Evolutionary conservation across 1,140 invertebrate genomes (phyloP).

Genomic region (Phymorhynchus buccinoides): DNA sequence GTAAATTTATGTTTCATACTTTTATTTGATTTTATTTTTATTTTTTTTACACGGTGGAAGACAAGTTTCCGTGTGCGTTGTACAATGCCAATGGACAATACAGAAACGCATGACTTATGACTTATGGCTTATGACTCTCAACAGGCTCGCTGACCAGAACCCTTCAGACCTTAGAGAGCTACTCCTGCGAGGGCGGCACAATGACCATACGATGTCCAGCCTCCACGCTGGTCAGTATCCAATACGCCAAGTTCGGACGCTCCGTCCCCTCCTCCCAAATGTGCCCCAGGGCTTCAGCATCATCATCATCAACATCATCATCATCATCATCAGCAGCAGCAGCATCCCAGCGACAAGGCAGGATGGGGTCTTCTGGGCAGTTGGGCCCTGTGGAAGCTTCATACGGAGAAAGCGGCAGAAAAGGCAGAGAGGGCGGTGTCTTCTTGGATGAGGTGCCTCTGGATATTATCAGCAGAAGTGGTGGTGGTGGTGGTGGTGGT

Average conservation of each 20-base stretch:
- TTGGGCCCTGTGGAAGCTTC: too few relatives aligned
- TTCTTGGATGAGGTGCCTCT: too few relatives aligned
- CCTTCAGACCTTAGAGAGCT: slow-evolving; percentile 88
- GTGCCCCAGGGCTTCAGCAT: slow-evolving; percentile 45
- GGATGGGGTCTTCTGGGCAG: too few relatives aligned
- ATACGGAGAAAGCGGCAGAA: too few relatives aligned
- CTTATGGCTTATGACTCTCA: slow-evolving; percentile 37
- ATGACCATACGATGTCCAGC: slow-evolving; percentile 87
- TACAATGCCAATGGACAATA: background rate
- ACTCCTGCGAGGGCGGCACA: slow-evolving; percentile 88
- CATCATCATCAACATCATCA: background rate
- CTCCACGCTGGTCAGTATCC: slow-evolving; percentile 89
- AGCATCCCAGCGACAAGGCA: background rate
- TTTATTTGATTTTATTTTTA: background rate
- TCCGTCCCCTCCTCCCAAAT: slow-evolving; percentile 62
- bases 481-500: background rate
- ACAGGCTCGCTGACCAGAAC: slow-evolving; percentile 89
- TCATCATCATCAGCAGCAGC: background rate
- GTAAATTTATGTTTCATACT: too few relatives aligned
- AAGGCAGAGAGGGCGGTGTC: too few relatives aligned
- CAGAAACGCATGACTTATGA: background rate
- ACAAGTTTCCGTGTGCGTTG: background rate
- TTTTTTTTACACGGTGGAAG: background rate
- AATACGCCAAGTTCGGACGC: slow-evolving; percentile 81
- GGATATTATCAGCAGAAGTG: too few relatives aligned